Percentiles rank a stretch among this genome's conserved stretches.
phyloP scores from a whole-genome alignment of 2,797 vertebrate species.

The Clarias laeviceps region DNA sequence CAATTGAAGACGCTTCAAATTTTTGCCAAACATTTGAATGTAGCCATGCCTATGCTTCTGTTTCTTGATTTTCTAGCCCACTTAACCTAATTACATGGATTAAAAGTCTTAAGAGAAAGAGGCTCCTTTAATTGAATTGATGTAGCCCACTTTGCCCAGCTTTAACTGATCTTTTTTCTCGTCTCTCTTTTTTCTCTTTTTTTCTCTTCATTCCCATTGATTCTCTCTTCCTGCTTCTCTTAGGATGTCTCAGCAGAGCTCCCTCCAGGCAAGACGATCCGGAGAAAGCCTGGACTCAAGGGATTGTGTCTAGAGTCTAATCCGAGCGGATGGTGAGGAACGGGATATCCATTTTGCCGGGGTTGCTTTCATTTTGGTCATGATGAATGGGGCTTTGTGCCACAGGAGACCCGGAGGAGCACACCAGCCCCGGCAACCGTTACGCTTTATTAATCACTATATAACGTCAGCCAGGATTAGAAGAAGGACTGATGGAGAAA shows the following conservation, averaged over 20 bases:
- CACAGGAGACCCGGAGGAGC: slow-evolving; percentile 39
- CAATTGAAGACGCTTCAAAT: not conserved
- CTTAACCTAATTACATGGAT: slow-evolving; percentile 49
- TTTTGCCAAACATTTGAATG: slow-evolving; percentile 15
- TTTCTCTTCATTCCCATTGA: slow-evolving; percentile 15
- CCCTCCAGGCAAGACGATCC: slow-evolving; percentile 23
- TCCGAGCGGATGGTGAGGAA: slow-evolving; percentile 43
- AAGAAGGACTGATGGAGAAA: slow-evolving; percentile 7
- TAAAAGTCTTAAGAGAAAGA: slow-evolving; percentile 16
- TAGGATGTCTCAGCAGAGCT: slow-evolving; percentile 17
- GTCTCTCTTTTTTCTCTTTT: not conserved
- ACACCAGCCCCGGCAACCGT: slow-evolving; percentile 14
- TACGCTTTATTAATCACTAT: slow-evolving; percentile 49
- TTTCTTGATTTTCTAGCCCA: not conserved
- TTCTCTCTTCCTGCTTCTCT: slow-evolving; percentile 13
- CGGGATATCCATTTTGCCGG: slow-evolving; percentile 38
- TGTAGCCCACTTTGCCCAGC: not conserved
- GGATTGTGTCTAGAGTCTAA: slow-evolving; percentile 45
- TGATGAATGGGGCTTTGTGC: slow-evolving; percentile 51
- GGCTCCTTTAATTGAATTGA: slow-evolving; percentile 16
- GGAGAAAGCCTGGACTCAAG: slow-evolving; percentile 26
- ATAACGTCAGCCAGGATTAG: slow-evolving; percentile 18
- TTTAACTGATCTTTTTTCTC: not conserved
- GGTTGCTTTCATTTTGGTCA: slow-evolving; percentile 38
- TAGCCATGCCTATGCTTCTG: not conserved